Percentiles rank a stretch among this genome's conserved stretches.
These are phyloP conservation scores for Tetranychus piercei DNA, from an alignment of 2,888 invertebrate species.

Conservation along the genomic window DNA sequence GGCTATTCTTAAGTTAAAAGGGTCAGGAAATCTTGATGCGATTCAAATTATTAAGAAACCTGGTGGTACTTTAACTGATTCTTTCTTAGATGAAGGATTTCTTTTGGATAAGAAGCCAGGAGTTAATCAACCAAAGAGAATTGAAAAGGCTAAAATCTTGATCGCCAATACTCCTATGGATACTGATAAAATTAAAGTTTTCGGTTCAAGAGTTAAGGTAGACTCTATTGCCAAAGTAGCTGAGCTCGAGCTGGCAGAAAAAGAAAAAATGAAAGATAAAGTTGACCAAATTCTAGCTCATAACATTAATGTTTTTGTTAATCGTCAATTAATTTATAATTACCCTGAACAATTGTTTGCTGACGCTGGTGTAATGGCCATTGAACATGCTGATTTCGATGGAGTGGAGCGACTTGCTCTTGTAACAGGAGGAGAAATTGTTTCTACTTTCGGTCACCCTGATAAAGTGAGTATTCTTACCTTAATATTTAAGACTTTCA, in stretches of 20 bases:
- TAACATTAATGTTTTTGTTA: slow-evolving; percentile 92
- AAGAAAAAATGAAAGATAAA: slow-evolving; percentile 99
- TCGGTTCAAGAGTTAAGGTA: slow-evolving; percentile 64
- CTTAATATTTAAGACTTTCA: background rate
- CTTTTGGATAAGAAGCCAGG: slow-evolving; percentile 89
- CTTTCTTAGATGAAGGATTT: slow-evolving; percentile 79
- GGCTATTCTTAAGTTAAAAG: slow-evolving; percentile 80
- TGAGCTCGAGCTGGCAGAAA: slow-evolving; percentile 89
- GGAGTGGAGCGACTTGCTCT: slow-evolving; percentile 91
- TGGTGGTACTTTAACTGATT: slow-evolving; percentile 78
- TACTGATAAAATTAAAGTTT: slow-evolving; percentile 95
- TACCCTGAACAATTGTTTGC: slow-evolving; percentile 98
- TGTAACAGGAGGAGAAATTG: slow-evolving; percentile 91
- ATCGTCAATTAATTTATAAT: slow-evolving; percentile 96
- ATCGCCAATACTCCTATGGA: slow-evolving; percentile 99
- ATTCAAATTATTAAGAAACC: slow-evolving; percentile 95
- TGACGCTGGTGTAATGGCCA: slow-evolving; percentile 94
- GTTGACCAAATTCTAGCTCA: slow-evolving; percentile 85
- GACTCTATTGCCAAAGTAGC: slow-evolving; percentile 58
- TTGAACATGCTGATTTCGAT: slow-evolving; percentile 98
- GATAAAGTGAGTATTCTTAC: slow-evolving; percentile 34
- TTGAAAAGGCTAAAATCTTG: slow-evolving; percentile 87
- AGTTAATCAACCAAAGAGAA: slow-evolving; percentile 82
- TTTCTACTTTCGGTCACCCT: slow-evolving; percentile 90
- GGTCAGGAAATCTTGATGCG: slow-evolving; percentile 79